Base-by-base conservation (phyloP, 2,113 vertebrate genomes). In the Vanacampus margaritifer region DNA sequence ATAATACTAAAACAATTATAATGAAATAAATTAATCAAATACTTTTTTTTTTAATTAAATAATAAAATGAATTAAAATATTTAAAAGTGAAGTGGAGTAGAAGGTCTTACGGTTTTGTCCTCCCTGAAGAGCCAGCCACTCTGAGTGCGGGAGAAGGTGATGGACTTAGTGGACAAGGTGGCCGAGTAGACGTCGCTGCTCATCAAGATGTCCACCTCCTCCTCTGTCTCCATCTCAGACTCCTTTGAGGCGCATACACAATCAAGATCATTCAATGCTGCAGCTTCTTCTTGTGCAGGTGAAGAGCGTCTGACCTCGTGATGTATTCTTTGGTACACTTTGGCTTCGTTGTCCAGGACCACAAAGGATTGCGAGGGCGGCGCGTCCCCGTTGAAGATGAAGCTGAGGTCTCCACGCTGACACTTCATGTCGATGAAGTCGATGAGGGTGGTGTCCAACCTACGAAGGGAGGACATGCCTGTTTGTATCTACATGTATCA, bases 351-450 rank as follows among this genome's bases (percentile, higher is more conserved):
- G 91, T 99, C 97, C 89, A 99, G 92, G 64, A 99, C 97, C 85
- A 97, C 95, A 72, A 99, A 98, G 81, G 96, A 98, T 91, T 98
- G 93, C 17, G 97, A 94, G 71, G 96, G 95, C 1, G 90, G 63
- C 0, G 96, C 95, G 1, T 98, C 96, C 11, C 97, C 97, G 0
- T 92, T 98, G 80, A 99, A 99, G 86, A 99, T 97, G 93, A 99
- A 99, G 89, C 97, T 99, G 7, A 99, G 89, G 78, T 99, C 97
- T 78, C 97, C 97, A 53, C 97, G 95, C 93, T 99, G 97, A 91
- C 97, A 99, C 91, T 98, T 98, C 97, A 99, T 99, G 86, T 99
- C 97, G 0, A 93, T 98, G 90, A 99, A 99, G 91, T 99, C 97
- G 83, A 99, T 98, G 78, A 99, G 96, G 69, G 97, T 99, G 72